Conservation (phyloP, 2,797 vertebrate genomes). For the Ctenopoma kingsleyae region DNA sequence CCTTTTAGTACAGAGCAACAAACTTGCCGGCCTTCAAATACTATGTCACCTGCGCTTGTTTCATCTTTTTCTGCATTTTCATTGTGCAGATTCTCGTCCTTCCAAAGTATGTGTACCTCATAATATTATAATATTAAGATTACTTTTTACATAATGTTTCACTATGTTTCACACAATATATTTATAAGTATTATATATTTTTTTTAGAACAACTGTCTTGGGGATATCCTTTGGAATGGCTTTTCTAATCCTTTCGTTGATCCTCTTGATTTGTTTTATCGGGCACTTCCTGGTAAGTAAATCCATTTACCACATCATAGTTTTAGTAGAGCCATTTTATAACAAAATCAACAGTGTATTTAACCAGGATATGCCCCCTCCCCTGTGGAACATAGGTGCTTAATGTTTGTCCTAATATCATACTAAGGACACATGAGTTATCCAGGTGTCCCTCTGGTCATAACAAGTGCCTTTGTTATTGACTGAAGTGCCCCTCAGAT, state of each 20-base stretch:
- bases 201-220: conserved; percentile 87
- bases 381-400: conserved; percentile 23
- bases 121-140: neutral
- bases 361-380: neutral
- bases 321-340: conserved; percentile 3
- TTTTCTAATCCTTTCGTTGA: conserved; percentile 89
- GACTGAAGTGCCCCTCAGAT: too few species aligned
- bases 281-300: conserved; percentile 91
- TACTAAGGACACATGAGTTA: conserved; percentile 34
- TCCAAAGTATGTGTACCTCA: conserved; percentile 89
- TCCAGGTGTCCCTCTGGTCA: conserved; percentile 28
- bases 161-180: neutral
- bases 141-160: neutral
- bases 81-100: conserved; percentile 93
- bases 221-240: conserved; percentile 92
- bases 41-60: conserved; percentile 93
- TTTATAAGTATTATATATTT: neutral
- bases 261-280: conserved; percentile 93
- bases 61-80: conserved; percentile 96
- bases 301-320: neutral
- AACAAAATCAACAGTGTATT: conserved; percentile 8
- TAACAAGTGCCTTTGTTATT: conserved; percentile 38
- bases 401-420: conserved; percentile 36
- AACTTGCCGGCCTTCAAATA: conserved; percentile 95
- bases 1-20: conserved; percentile 91